Evolutionary conservation across 1,140 invertebrate genomes (phyloP).

Genomic region (Limonius californicus): DNA sequence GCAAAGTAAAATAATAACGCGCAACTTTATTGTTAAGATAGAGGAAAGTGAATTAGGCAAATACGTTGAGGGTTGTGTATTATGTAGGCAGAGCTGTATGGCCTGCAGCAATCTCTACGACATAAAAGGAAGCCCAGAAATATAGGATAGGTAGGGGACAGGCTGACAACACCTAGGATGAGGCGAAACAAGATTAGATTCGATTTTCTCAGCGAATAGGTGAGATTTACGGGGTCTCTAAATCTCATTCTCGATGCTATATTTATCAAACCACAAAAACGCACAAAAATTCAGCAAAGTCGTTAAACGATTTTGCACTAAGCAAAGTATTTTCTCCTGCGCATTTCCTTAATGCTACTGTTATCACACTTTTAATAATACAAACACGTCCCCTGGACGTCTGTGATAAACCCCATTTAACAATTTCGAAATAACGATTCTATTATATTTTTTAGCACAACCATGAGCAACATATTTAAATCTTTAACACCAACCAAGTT

Average conservation of each 20-base stretch:
- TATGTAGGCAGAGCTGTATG: background rate
- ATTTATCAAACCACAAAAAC: slow-evolving; percentile 1
- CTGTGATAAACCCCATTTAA: too few relatives aligned
- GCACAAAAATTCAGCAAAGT: background rate
- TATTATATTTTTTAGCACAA: too few relatives aligned
- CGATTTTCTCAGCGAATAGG: slow-evolving; percentile 13
- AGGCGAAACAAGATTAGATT: slow-evolving; percentile 13
- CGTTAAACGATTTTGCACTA: background rate
- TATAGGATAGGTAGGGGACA: slow-evolving; percentile 1
- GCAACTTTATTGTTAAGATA: background rate
- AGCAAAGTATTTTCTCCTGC: too few relatives aligned
- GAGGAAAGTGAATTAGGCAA: background rate
- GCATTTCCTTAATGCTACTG: too few relatives aligned
- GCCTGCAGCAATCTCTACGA: background rate
- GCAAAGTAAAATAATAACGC: background rate
- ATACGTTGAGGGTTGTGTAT: background rate
- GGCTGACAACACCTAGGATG: slow-evolving; percentile 7
- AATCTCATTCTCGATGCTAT: slow-evolving; percentile 11
- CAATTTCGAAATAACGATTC: too few relatives aligned
- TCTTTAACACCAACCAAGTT: too few relatives aligned
- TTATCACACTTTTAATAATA: too few relatives aligned
- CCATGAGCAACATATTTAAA: too few relatives aligned
- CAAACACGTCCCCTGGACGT: too few relatives aligned
- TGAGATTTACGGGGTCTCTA: slow-evolving; percentile 11
- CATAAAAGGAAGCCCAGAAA: slow-evolving; percentile 8